Percentiles rank a stretch among this genome's conserved stretches.
Evolutionary conservation across 2,888 invertebrate species (phyloP).

Genomic region (Rotaria magnacalcarata): DNA sequence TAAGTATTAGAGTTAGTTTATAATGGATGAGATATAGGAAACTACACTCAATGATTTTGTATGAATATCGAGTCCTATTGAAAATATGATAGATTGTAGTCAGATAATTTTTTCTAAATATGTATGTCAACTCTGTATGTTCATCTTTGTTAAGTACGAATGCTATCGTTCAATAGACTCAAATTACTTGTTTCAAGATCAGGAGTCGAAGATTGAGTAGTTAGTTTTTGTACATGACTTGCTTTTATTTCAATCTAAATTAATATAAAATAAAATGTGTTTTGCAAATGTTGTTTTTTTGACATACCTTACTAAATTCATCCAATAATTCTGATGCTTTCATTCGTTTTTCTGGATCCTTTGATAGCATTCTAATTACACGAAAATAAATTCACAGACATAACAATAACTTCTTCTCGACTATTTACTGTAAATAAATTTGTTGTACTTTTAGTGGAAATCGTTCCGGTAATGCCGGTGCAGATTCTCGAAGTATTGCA

Average conservation of each 20-base stretch:
- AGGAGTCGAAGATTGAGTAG: not conserved
- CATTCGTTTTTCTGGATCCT: constrained; percentile 55
- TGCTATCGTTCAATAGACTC: not conserved
- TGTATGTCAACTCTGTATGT: no score
- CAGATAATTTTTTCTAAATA: no score
- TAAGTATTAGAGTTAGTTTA: no score
- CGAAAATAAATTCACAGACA: no score
- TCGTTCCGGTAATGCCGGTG: constrained; percentile 54
- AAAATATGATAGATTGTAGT: no score
- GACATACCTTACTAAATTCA: constrained; percentile 48
- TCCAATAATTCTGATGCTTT: constrained; percentile 55
- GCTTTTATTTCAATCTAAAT: constrained; percentile 13
- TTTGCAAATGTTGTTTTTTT: not conserved
- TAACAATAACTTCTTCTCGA: no score
- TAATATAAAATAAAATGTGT: not conserved
- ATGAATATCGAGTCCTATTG: no score
- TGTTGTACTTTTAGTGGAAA: constrained; percentile 50
- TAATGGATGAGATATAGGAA: no score
- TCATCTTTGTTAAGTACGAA: no score
- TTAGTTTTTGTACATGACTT: not conserved
- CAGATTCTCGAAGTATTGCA: constrained; percentile 57
- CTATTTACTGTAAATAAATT: not conserved
- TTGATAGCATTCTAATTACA: constrained; percentile 54
- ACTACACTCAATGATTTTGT: no score
- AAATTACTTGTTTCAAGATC: not conserved